These are phyloP conservation scores for Alethe diademata DNA, from an alignment of 2,113 vertebrate genomes.

Conservation along the genomic window DNA sequence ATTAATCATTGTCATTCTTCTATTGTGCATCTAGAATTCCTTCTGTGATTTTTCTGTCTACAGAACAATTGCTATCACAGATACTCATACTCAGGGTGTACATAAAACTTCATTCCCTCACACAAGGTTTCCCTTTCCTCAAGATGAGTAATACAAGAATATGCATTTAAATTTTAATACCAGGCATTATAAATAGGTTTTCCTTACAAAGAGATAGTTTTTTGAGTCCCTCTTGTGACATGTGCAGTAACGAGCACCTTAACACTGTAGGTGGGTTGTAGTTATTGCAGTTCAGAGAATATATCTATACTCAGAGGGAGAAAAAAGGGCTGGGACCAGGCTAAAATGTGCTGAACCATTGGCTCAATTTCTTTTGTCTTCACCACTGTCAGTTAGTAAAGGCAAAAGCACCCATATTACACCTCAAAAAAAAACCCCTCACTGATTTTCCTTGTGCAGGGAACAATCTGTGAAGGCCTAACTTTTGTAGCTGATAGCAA, in stretches of 20 bases:
- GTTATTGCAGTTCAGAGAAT: not conserved
- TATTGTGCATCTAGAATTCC: not conserved
- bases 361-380: not conserved
- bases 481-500: not conserved
- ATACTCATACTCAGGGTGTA: not conserved
- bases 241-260: not conserved
- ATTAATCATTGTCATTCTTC: not conserved
- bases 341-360: not conserved
- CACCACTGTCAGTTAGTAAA: not conserved
- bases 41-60: not conserved
- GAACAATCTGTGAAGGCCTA: not conserved
- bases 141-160: not conserved
- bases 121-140: not conserved
- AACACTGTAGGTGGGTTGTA: not conserved
- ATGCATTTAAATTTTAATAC: not conserved
- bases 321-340: not conserved
- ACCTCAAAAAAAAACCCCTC: not conserved
- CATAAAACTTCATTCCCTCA: not conserved
- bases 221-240: rapidly evolving
- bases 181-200: not conserved
- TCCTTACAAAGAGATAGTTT: not conserved
- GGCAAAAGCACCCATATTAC: not conserved
- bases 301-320: not conserved
- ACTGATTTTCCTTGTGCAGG: not conserved
- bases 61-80: not conserved